Base-by-base conservation (phyloP, 1,140 invertebrate genomes). In the Reticulitermes speratus region DNA sequence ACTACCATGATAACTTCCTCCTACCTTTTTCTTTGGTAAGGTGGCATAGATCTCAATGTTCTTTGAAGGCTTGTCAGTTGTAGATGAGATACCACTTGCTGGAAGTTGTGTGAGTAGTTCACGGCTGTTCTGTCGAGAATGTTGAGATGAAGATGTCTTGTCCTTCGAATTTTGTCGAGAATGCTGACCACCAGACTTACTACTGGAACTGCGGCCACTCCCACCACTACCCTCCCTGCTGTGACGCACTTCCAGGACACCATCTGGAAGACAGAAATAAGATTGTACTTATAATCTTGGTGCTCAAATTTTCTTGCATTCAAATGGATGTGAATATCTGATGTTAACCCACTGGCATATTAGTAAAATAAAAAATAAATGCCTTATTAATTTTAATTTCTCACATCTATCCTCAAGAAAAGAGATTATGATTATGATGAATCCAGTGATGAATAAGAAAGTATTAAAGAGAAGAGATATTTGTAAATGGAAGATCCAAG, bases 41-140 rank as follows among this genome's bases (percentile, higher is more conserved):
- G 97, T 98, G 0, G 96, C 97, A 89, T 98, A 98, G 87, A 98
- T 97, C 91, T 97, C 96, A 84, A 97, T 97, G 89, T 93, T 96
- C 89, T 95, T 96, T 83, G 86, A 89, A 3, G 93, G 91, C 89
- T 93, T 94, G 87, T 94, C 94, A 7, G 91, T 90, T 75, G 65
- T 75, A 11, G 65, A n/a, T 12, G 65, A 8, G n/a, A 30, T 75
- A 11, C 44, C 83, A 55, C 25, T 86, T 69, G 90, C 87, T 83
- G 92, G 88, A 19, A 90, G 88, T 48, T 91, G 91, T 8, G 92
- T 90, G 38, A 94, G 90, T 16, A 95, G 89, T 89, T 95, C 94
- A 82, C 93, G 92, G 87, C 94, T 95, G 87, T 94, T 95, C 88
- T 95, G 94, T 38, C 93, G 90, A 0, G 93, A 94, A 87, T 94